Percentiles rank a stretch among this genome's conserved stretches.
phyloP scores from a whole-genome alignment of 2,888 invertebrate genomes.

The Orchesella flavescens region DNA sequence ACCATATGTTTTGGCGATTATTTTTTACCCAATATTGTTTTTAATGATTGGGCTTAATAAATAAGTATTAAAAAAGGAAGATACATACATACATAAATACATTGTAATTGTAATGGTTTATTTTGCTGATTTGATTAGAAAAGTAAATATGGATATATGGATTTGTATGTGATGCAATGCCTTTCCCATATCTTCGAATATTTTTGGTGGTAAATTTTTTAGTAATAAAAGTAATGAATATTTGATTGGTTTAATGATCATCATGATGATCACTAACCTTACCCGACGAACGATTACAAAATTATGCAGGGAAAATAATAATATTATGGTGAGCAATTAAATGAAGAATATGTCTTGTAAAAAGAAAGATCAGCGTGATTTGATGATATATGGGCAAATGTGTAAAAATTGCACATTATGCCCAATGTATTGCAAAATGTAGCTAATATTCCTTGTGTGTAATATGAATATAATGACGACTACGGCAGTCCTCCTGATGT shows the following conservation, averaged over 20 bases:
- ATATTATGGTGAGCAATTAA: slow-evolving; percentile 20
- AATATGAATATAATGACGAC: not conserved
- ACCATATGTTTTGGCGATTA: not conserved
- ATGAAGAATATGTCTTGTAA: not conserved
- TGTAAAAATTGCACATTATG: not conserved
- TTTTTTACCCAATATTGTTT: not conserved
- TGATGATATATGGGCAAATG: not conserved
- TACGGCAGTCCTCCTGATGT: not conserved
- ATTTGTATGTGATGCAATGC: too few species aligned
- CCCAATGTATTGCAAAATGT: not conserved
- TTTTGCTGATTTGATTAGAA: too few species aligned
- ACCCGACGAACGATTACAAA: not conserved
- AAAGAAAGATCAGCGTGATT: not conserved
- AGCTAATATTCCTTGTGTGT: not conserved
- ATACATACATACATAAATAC: too few species aligned
- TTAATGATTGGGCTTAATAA: too few species aligned
- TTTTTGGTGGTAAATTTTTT: not conserved
- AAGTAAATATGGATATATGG: too few species aligned
- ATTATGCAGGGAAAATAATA: not conserved
- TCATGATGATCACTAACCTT: slow-evolving; percentile 11
- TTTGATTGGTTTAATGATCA: too few species aligned
- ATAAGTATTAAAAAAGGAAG: too few species aligned
- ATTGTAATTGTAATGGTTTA: too few species aligned
- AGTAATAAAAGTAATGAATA: not conserved
- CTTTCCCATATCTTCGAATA: too few species aligned